These are phyloP conservation scores for Mimas tiliae DNA, from an alignment of 2,888 invertebrate species.

Conservation along the genomic window DNA sequence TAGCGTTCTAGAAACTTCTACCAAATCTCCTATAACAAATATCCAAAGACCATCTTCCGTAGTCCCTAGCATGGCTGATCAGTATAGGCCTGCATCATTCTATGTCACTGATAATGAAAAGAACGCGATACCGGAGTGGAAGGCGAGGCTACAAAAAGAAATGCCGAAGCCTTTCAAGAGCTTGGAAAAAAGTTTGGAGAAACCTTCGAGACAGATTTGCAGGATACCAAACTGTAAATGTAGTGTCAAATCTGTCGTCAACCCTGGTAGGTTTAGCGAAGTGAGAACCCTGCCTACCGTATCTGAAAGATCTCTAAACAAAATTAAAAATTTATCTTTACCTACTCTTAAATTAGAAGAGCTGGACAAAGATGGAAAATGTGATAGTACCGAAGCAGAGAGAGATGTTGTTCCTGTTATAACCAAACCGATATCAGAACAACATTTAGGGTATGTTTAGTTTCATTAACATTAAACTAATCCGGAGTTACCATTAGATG, in stretches of 20 bases:
- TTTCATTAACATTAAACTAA: constrained; percentile 31
- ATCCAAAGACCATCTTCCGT: constrained; percentile 74
- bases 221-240: constrained; percentile 79
- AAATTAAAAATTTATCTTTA: constrained; percentile 72
- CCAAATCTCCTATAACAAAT: constrained; percentile 60
- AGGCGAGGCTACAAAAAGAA: constrained; percentile 69
- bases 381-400: constrained; percentile 63
- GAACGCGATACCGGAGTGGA: constrained; percentile 75
- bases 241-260: constrained; percentile 54
- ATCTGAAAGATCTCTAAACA: constrained; percentile 65
- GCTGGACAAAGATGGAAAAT: constrained; percentile 55
- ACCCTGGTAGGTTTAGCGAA: constrained; percentile 64
- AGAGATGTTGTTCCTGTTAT: constrained; percentile 56
- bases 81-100: constrained; percentile 73
- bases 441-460: constrained; percentile 85
- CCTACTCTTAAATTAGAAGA: constrained; percentile 76
- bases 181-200: constrained; percentile 68
- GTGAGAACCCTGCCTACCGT: constrained; percentile 66
- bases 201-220: constrained; percentile 67
- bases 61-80: constrained; percentile 71
- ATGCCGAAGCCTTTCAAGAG: constrained; percentile 62
- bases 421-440: constrained; percentile 79
- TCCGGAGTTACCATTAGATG: constrained; percentile 50
- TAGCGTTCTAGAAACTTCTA: constrained; percentile 73
- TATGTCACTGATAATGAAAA: constrained; percentile 67